Conservation (phyloP, 2,797 vertebrate genomes). For the Sebastes aleutianus region DNA sequence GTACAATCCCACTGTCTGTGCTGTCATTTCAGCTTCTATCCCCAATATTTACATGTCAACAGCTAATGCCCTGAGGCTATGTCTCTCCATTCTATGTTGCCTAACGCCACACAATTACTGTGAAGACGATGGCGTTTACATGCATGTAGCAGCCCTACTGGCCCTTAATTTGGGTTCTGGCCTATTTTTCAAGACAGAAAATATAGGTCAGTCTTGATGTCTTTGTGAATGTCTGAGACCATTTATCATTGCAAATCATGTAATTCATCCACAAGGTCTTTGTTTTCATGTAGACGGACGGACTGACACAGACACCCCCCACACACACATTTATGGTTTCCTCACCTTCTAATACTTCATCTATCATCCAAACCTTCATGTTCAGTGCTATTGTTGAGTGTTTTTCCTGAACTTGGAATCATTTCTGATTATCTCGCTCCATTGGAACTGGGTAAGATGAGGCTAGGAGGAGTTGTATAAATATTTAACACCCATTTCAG, state of each 20-base stretch:
- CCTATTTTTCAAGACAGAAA: constrained; percentile 76
- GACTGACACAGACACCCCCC: too few relatives aligned
- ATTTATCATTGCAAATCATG: constrained; percentile 74
- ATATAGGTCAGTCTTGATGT: constrained; percentile 81
- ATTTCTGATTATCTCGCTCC: background rate
- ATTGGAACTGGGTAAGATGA: background rate
- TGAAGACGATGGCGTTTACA: constrained; percentile 71
- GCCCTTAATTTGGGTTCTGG: constrained; percentile 78
- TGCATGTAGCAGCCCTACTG: constrained; percentile 48
- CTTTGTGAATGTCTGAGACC: constrained; percentile 70
- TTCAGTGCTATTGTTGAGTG: background rate
- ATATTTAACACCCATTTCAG: background rate
- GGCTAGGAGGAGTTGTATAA: background rate
- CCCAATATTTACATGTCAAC: constrained; percentile 73
- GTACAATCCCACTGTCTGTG: constrained; percentile 62
- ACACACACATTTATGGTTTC: background rate
- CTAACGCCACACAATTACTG: constrained; percentile 68
- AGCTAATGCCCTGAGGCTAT: constrained; percentile 62
- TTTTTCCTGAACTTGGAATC: background rate
- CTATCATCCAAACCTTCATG: background rate
- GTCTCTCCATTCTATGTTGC: constrained; percentile 62
- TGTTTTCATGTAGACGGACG: constrained; percentile 59
- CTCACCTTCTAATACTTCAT: background rate
- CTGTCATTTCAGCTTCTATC: constrained; percentile 71
- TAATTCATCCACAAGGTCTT: constrained; percentile 67